Evolutionary conservation across 64 coral and sea anemone genomes (phyloP).

Genomic region (Dendrophyllia cribrosa): DNA sequence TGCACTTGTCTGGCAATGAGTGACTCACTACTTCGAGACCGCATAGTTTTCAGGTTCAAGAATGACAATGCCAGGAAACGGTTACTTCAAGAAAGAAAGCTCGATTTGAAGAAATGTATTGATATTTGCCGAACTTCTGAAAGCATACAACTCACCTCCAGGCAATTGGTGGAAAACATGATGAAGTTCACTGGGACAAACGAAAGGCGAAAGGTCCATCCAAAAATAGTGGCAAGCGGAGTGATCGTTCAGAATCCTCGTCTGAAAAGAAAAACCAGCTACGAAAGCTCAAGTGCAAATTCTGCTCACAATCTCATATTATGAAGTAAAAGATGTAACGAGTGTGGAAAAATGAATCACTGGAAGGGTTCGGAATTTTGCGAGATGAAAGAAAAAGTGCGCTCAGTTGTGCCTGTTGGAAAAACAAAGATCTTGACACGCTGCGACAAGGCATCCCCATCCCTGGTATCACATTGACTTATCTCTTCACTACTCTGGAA

Average conservation of each 20-base stretch:
- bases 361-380: constrained; percentile 51
- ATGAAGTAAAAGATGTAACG: constrained; percentile 50
- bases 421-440: too few relatives aligned
- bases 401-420: neutral
- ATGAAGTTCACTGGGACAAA: neutral
- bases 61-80: neutral
- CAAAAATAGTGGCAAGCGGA: neutral
- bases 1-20: constrained; percentile 23
- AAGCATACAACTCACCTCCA: neutral
- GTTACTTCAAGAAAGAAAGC: neutral
- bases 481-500: too few relatives aligned
- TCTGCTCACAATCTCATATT: constrained; percentile 7
- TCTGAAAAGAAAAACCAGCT: neutral
- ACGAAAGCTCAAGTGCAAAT: constrained; percentile 38
- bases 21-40: constrained; percentile 45
- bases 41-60: constrained; percentile 13
- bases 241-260: neutral
- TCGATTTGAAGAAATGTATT: neutral
- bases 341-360: constrained; percentile 41
- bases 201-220: neutral
- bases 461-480: too few relatives aligned
- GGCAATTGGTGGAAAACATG: neutral
- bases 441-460: too few relatives aligned
- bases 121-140: neutral
- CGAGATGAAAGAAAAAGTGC: neutral